Evolutionary conservation across 2,113 vertebrate genomes (phyloP).

Genomic region (Dolichallabes microphthalmus): DNA sequence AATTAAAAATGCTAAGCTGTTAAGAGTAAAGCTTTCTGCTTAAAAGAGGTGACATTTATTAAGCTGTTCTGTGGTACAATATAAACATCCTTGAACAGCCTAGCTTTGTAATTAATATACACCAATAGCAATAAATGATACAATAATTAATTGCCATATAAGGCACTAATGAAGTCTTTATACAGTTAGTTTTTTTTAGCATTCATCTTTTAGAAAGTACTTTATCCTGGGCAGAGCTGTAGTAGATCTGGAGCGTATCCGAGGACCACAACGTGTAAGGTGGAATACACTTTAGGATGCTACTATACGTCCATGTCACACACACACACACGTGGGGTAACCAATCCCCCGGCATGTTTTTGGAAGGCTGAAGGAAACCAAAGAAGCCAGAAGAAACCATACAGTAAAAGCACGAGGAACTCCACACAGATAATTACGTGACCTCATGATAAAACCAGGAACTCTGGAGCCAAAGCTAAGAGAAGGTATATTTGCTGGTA

Average conservation of each 20-base stretch:
- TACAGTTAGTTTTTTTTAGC: neutral
- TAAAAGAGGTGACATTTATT: neutral
- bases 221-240: neutral
- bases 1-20: slow-evolving; percentile 54
- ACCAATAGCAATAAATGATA: neutral
- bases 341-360: no score
- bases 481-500: neutral
- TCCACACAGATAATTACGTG: neutral
- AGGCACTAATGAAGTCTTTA: slow-evolving; percentile 1
- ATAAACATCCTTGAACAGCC: neutral
- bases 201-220: neutral
- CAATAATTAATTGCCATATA: neutral
- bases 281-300: neutral
- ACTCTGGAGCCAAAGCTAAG: neutral
- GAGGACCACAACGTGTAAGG: neutral
- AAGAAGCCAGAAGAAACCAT: neutral
- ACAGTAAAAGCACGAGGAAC: neutral
- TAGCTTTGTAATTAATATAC: neutral
- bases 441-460: neutral
- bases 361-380: neutral
- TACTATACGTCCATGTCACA: neutral
- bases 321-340: neutral
- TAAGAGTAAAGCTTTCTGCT: slow-evolving; percentile 9
- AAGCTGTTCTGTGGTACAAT: neutral
- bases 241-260: neutral